Percentiles rank a stretch among this genome's conserved stretches.
These are phyloP conservation scores for Aromia moschata DNA, from an alignment of 2,888 invertebrate genomes.

Conservation along the genomic window DNA sequence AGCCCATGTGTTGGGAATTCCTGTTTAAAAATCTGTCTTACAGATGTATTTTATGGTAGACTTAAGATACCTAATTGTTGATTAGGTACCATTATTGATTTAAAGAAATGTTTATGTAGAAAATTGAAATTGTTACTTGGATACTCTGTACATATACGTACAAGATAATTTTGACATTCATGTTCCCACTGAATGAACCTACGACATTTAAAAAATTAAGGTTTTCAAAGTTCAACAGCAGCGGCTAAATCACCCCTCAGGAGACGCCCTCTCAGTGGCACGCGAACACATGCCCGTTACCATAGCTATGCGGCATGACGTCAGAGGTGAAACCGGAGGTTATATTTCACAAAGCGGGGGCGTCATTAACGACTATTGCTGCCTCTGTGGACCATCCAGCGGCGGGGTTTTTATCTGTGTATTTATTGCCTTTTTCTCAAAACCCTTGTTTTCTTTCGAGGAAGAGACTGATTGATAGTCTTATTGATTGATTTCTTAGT, in stretches of 20 bases:
- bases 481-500: too few species aligned
- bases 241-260: slow-evolving; percentile 7
- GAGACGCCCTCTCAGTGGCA: slow-evolving; percentile 16
- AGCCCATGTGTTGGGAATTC: too few species aligned
- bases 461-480: neutral
- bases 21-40: too few species aligned
- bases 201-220: neutral
- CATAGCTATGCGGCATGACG: slow-evolving; percentile 28
- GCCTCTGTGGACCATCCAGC: slow-evolving; percentile 16
- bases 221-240: slow-evolving; percentile 6
- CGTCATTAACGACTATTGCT: slow-evolving; percentile 20
- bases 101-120: too few species aligned
- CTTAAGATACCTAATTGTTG: too few species aligned
- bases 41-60: too few species aligned
- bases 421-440: neutral
- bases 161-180: too few species aligned
- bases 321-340: slow-evolving; percentile 20
- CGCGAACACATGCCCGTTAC: slow-evolving; percentile 24
- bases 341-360: slow-evolving; percentile 23
- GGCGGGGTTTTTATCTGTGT: neutral
- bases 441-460: neutral
- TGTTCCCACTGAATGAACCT: too few species aligned
- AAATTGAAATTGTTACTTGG: too few species aligned
- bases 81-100: too few species aligned
- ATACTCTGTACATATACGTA: too few species aligned